Evolutionary conservation across 2,113 vertebrate species (phyloP).

Genomic region (Ochotona princeps): DNA sequence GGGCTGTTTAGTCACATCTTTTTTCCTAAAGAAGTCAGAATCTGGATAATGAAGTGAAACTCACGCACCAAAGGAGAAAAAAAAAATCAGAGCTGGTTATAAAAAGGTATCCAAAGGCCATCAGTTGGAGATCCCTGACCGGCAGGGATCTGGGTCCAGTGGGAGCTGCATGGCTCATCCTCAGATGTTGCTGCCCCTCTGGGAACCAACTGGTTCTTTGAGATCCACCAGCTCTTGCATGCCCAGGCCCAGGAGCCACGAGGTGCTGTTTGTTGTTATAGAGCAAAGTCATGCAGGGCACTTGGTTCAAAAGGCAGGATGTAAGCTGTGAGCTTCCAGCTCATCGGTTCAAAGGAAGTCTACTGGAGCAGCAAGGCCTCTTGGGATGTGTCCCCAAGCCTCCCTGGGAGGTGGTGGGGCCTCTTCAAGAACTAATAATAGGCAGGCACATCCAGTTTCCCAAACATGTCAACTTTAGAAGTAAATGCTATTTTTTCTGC

Average conservation of each 20-base stretch:
- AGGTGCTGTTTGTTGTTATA: constrained; percentile 75
- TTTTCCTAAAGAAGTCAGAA: not conserved
- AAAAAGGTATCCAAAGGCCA: not conserved
- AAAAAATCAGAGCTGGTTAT: not conserved
- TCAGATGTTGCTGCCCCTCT: not conserved
- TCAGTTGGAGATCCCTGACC: not conserved
- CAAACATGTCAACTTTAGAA: constrained; percentile 72
- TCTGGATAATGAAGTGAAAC: constrained; percentile 40
- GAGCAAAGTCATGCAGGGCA: constrained; percentile 65
- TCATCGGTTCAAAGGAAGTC: constrained; percentile 65
- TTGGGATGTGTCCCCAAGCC: constrained; percentile 69
- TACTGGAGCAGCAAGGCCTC: constrained; percentile 53
- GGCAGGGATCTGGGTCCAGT: not conserved
- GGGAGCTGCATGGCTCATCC: not conserved
- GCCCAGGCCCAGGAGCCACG: not conserved
- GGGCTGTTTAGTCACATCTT: not conserved
- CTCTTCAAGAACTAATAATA: constrained; percentile 75
- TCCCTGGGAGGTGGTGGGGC: constrained; percentile 53
- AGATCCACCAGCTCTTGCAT: not conserved
- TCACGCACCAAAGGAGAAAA: not conserved
- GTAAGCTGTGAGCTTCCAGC: constrained; percentile 62
- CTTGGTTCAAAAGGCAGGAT: constrained; percentile 63
- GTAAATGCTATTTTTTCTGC: constrained; percentile 64
- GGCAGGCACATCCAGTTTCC: constrained; percentile 65
- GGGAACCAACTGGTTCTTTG: constrained; percentile 1